Conservation (phyloP, 2,888 invertebrate species). For the Ochropleura leucogaster region DNA sequence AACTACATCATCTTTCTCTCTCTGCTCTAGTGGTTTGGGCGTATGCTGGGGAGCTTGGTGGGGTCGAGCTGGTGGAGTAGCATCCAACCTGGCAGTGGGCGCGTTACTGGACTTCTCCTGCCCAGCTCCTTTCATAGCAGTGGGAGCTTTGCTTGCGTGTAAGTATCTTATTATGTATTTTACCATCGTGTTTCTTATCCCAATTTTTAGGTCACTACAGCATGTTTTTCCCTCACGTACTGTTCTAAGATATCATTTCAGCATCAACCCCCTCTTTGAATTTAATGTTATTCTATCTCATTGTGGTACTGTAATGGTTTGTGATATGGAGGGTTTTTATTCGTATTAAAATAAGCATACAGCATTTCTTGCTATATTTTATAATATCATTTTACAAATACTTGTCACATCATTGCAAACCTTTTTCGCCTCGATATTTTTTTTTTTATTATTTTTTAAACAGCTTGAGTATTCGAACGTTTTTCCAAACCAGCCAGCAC, state of each 20-base stretch:
- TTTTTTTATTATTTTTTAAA: no score
- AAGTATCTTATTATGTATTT: constrained; percentile 66
- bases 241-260: neutral
- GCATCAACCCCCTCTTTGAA: no score
- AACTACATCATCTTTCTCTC: neutral
- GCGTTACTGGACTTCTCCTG: constrained; percentile 91
- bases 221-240: neutral
- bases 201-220: neutral
- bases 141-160: constrained; percentile 90
- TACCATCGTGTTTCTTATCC: no score
- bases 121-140: constrained; percentile 91
- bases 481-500: no score
- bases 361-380: no score
- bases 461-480: no score
- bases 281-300: neutral
- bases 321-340: no score
- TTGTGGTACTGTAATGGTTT: no score
- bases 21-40: constrained; percentile 89
- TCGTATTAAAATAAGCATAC: no score
- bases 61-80: constrained; percentile 92
- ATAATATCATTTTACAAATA: no score
- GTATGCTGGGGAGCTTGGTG: constrained; percentile 92
- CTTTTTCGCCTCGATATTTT: no score
- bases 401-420: no score
- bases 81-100: constrained; percentile 92